Base-by-base conservation (phyloP, 2,797 vertebrate species). In the Manis crassicaudata region DNA sequence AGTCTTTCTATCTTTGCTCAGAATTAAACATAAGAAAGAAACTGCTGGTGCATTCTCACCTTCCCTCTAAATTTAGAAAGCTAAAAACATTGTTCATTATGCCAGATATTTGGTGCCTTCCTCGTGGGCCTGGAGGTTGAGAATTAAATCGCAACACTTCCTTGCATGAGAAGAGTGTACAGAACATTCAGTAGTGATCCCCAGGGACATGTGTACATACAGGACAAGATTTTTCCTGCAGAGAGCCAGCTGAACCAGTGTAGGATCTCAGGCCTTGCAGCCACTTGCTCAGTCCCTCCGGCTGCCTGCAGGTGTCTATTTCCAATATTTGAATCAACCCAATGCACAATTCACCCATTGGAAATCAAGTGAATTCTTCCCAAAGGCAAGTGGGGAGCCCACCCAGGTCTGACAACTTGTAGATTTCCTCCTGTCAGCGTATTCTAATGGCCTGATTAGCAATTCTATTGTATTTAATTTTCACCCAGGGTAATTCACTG, bases 381-480 rank as follows among this genome's bases (percentile, higher is more conserved):
- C 96, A 97, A 98, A 98, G 93, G 97, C 96, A 95, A 97, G 35
- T 70, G 92, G 96, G 96, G 95, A 91, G 95, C 93, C 97, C 90
- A 96, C 81, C 82, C 50, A 62, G 40, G 63, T 92, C 85, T 97
- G 97, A 97, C 95, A 98, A 96, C 97, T 97, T 98, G 97, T 98
- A 97, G 97, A 97, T 98, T 97, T 98, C 98, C 93, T 97, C 96
- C 92, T 92, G 96, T 98, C 98, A 97, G 95, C 94, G 90, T 98
- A 98, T 98, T 98, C 97, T 98, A 98, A 98, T 98, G 92, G 97
- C 65, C 98, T 98, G 98, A 98, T 98, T 98, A 98, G 98, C 98
- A 98, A 98, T 98, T 98, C 98, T 98, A 98, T 98, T 98, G 98
- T 98, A 97, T 98, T 98, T 98, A 98, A 98, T 98, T 98, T 98